These are phyloP conservation scores for Potorous gilbertii DNA, from an alignment of 2,797 vertebrate genomes.

Conservation along the genomic window DNA sequence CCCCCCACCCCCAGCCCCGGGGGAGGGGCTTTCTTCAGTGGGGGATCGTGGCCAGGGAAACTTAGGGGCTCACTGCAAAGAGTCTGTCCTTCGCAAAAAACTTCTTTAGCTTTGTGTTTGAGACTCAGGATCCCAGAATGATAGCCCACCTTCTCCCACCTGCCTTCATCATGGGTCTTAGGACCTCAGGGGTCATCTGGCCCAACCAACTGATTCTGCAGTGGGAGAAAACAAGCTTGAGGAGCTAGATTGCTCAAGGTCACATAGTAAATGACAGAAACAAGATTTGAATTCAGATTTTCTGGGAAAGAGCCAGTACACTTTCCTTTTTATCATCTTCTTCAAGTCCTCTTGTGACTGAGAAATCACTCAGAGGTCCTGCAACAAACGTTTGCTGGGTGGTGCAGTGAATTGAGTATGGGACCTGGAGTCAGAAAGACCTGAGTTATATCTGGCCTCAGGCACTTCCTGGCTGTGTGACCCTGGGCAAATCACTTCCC, in stretches of 20 bases:
- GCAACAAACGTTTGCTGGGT: neutral
- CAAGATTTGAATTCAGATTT: neutral
- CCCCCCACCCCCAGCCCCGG: neutral
- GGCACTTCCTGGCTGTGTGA: neutral
- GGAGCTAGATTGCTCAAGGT: neutral
- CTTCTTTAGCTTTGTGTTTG: neutral
- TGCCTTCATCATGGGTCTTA: neutral
- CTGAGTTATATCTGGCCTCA: neutral
- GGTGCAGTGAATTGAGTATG: neutral
- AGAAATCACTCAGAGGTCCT: neutral
- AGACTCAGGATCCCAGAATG: neutral
- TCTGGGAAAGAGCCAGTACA: neutral
- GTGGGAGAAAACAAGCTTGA: neutral
- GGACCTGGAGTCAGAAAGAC: neutral
- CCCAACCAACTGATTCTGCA: neutral
- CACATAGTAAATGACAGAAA: neutral
- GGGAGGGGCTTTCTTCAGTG: neutral
- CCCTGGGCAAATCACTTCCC: neutral
- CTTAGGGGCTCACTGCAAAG: neutral
- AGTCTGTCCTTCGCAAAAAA: neutral
- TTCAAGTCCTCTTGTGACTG: neutral
- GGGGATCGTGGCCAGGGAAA: neutral
- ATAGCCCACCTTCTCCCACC: neutral
- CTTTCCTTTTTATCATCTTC: neutral
- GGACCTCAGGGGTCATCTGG: neutral